phyloP scores from a whole-genome alignment of 2,888 invertebrate genomes.

The Apoda limacodes region DNA sequence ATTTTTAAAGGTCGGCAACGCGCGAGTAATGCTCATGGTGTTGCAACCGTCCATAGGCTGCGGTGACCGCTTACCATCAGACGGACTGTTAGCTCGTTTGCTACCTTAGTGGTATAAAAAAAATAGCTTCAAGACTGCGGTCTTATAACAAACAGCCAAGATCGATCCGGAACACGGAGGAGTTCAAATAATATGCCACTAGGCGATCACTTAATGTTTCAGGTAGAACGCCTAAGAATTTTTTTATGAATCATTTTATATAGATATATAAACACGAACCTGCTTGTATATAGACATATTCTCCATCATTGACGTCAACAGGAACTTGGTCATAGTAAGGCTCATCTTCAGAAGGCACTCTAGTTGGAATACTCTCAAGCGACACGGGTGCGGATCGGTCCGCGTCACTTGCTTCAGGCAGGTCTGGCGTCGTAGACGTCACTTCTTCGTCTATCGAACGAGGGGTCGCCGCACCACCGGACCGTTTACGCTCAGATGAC shows the following conservation, averaged over 20 bases:
- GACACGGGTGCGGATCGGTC: conserved; percentile 56
- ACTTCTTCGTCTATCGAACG: conserved; percentile 60
- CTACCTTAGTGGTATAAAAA: no score
- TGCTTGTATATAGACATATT: conserved; percentile 81
- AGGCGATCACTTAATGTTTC: not conserved
- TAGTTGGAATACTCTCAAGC: conserved; percentile 50
- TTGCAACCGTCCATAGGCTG: no score
- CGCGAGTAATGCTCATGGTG: no score
- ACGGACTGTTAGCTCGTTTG: no score
- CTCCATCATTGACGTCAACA: conserved; percentile 74
- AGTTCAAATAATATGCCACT: no score
- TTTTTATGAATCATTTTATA: no score
- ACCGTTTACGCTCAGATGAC: conserved; percentile 70
- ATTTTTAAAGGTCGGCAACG: no score
- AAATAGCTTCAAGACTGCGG: no score
- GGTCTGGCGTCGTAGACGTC: conserved; percentile 48
- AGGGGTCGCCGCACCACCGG: conserved; percentile 62
- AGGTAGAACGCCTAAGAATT: not conserved
- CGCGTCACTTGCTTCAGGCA: conserved; percentile 38
- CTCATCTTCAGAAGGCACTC: conserved; percentile 62
- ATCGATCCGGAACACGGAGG: no score
- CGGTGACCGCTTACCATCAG: no score
- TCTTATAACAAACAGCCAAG: no score
- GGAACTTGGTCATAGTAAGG: conserved; percentile 82
- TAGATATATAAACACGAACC: conserved; percentile 51